Percentiles rank a stretch among this genome's conserved stretches.
phyloP scores from a whole-genome alignment of 2,113 vertebrate genomes.

The Ceyx margarethae region DNA sequence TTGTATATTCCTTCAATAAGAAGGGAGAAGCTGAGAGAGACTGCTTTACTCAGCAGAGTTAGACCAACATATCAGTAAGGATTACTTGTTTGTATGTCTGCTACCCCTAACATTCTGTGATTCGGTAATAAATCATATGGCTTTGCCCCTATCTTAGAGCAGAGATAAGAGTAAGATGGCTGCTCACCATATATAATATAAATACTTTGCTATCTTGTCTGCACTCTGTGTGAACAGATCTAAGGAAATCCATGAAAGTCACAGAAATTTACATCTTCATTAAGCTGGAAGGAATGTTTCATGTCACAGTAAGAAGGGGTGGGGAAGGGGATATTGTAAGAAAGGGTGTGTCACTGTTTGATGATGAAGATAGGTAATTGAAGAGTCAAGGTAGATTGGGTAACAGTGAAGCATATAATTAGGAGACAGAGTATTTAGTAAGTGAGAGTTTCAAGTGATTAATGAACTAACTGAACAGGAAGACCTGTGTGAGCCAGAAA shows the following conservation, averaged over 20 bases:
- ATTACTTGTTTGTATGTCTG: background rate
- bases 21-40: background rate
- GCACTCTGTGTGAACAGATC: background rate
- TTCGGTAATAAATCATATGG: no score
- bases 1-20: background rate
- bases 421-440: background rate
- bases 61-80: rapidly evolving
- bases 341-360: background rate
- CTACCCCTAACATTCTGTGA: no score
- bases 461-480: background rate
- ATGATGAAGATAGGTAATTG: background rate
- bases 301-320: no score
- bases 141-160: background rate
- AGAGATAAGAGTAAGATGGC: background rate
- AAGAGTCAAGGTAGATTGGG: background rate
- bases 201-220: background rate
- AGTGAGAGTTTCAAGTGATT: background rate
- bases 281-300: background rate
- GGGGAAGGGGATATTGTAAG: background rate
- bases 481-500: background rate
- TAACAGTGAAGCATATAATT: rapidly evolving
- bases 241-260: background rate
- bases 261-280: background rate
- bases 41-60: background rate
- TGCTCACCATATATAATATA: background rate